A percentile compares a stretch with the other conserved stretches of the same genome.
Conservation (phyloP, 2,113 vertebrate species). For the Solea senegalensis region DNA sequence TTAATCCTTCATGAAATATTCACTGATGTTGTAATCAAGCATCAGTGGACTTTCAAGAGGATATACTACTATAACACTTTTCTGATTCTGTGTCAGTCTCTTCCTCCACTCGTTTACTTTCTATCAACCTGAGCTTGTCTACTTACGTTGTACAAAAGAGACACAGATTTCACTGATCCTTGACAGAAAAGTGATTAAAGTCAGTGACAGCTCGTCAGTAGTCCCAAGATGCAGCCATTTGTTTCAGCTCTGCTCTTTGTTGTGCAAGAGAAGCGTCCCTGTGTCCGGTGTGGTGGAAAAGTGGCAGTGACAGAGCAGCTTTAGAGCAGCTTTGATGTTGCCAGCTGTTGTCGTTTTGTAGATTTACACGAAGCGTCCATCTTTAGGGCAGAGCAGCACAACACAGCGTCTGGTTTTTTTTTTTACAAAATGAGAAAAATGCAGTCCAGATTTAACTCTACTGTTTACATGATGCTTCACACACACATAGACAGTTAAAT, state of each 20-base stretch:
- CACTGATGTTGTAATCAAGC: too few species aligned
- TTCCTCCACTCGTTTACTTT: too few species aligned
- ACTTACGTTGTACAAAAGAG: background rate
- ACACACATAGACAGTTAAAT: too few species aligned
- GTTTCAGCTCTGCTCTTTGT: constrained; percentile 40
- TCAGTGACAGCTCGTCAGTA: too few species aligned
- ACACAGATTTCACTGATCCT: constrained; percentile 40
- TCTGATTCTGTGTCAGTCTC: too few species aligned
- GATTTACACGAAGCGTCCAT: constrained; percentile 1
- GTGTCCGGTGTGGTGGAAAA: constrained; percentile 45
- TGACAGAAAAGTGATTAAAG: constrained; percentile 51
- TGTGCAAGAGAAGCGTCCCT: constrained; percentile 11
- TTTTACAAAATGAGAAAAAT: too few species aligned
- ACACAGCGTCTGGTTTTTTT: background rate
- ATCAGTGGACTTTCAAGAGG: too few species aligned
- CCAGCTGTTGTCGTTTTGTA: background rate
- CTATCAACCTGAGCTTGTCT: background rate
- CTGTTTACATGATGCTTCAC: too few species aligned
- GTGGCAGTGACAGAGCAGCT: constrained; percentile 39
- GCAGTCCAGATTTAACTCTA: too few species aligned
- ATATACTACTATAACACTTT: too few species aligned
- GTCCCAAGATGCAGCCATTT: too few species aligned
- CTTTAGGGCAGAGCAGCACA: constrained; percentile 7
- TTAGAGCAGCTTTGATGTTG: constrained; percentile 62
- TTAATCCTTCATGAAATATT: too few species aligned